phyloP scores from a whole-genome alignment of 2,888 invertebrate genomes.

The Vesta saturnalis region DNA sequence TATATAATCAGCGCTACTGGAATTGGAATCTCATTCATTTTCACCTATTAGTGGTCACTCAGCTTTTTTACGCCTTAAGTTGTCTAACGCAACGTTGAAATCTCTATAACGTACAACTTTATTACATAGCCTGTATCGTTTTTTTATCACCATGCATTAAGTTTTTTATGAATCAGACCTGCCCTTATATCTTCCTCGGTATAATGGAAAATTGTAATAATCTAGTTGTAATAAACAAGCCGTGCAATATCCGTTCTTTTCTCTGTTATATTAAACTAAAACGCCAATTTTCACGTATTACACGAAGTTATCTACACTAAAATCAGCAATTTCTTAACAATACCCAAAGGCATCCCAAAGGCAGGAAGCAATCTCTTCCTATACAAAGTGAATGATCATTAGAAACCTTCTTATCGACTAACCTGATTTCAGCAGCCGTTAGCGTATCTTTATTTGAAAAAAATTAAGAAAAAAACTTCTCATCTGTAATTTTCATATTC shows the following conservation, averaged over 20 bases:
- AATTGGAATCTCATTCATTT: conserved; percentile 28
- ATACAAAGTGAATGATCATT: conserved; percentile 51
- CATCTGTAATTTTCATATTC: conserved; percentile 49
- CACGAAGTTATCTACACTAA: conserved; percentile 25
- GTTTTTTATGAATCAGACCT: no score
- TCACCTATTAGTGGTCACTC: not conserved
- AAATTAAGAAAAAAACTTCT: conserved; percentile 36
- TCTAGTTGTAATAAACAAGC: not conserved
- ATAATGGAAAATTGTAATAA: no score
- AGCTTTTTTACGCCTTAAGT: conserved; percentile 6
- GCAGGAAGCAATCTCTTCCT: conserved; percentile 53
- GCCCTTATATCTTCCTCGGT: no score
- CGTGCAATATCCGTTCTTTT: not conserved
- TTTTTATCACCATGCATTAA: conserved; percentile 6
- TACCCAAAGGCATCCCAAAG: conserved; percentile 42
- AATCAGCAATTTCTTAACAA: conserved; percentile 29
- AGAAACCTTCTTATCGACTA: conserved; percentile 57
- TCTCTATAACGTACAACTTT: conserved; percentile 3
- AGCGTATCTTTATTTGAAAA: conserved; percentile 45
- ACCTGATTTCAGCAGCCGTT: conserved; percentile 53
- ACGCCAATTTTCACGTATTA: conserved; percentile 47
- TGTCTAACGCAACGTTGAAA: conserved; percentile 5
- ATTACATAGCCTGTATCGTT: not conserved
- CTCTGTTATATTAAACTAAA: not conserved
- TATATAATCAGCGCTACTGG: conserved; percentile 26